Conservation (phyloP, 1,140 invertebrate genomes). For the Pemphigus obesinymphae region DNA sequence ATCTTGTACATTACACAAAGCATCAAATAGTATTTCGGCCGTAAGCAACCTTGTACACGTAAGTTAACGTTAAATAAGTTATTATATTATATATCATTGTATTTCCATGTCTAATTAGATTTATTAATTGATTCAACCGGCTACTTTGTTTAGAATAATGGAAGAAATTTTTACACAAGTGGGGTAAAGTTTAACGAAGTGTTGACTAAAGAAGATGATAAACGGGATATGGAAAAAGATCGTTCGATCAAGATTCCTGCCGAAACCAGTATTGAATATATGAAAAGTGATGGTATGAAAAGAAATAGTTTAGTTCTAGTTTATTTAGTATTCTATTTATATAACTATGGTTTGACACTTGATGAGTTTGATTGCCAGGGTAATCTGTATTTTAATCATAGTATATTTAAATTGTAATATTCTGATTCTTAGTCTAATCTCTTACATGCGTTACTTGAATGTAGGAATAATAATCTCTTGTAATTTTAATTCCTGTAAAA, state of each 20-base stretch:
- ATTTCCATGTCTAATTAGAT: neutral
- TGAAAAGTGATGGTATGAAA: conserved; percentile 66
- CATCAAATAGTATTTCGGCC: neutral
- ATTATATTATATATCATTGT: neutral
- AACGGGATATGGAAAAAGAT: conserved; percentile 58
- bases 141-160: neutral
- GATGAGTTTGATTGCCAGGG: too few relatives aligned
- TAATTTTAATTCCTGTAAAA: too few relatives aligned
- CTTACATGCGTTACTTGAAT: too few relatives aligned
- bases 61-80: neutral
- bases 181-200: neutral
- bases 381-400: too few relatives aligned
- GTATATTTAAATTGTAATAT: too few relatives aligned
- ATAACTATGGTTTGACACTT: too few relatives aligned
- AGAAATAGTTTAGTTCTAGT: too few relatives aligned
- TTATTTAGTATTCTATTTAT: too few relatives aligned
- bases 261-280: conserved; percentile 78
- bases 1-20: neutral
- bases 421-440: too few relatives aligned
- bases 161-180: conserved; percentile 5
- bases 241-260: conserved; percentile 66
- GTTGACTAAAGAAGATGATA: too few relatives aligned
- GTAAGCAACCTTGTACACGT: neutral
- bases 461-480: too few relatives aligned
- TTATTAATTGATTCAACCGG: neutral